phyloP scores from a whole-genome alignment of 2,888 invertebrate genomes.

The Pachymerium ferrugineum region DNA sequence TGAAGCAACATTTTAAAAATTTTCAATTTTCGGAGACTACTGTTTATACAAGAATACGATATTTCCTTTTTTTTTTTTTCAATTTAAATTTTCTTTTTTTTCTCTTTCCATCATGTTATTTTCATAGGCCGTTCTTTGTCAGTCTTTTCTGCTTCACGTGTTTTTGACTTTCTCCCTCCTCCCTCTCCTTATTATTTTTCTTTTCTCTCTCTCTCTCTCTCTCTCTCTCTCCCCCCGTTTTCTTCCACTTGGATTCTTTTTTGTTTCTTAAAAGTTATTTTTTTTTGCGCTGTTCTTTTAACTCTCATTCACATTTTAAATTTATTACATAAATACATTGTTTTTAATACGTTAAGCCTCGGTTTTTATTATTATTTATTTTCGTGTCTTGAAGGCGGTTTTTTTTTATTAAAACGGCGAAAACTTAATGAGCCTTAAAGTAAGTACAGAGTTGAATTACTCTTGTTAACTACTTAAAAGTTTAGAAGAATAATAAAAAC shows the following conservation, averaged over 20 bases:
- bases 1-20: neutral
- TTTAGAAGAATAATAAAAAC: too few species aligned
- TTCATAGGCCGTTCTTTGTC: neutral
- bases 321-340: constrained; percentile 12
- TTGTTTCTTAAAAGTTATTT: too few species aligned
- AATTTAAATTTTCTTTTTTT: constrained; percentile 18
- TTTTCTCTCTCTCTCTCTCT: neutral
- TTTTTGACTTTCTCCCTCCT: neutral
- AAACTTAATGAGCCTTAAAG: neutral
- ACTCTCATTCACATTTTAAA: neutral
- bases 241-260: constrained; percentile 1
- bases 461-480: too few species aligned
- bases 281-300: neutral
- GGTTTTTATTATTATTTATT: neutral
- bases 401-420: neutral
- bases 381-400: neutral
- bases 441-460: too few species aligned
- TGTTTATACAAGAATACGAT: neutral
- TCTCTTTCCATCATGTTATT: neutral
- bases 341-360: constrained; percentile 12
- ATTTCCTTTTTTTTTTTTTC: neutral
- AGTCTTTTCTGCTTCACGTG: constrained; percentile 21
- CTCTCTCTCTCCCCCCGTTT: neutral
- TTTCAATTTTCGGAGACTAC: neutral
- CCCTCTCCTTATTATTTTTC: neutral